Evolutionary conservation across 2,113 vertebrate genomes (phyloP), one percentile per base, ranked within the genome.

Genomic region (Dasyornis broadbenti): DNA sequence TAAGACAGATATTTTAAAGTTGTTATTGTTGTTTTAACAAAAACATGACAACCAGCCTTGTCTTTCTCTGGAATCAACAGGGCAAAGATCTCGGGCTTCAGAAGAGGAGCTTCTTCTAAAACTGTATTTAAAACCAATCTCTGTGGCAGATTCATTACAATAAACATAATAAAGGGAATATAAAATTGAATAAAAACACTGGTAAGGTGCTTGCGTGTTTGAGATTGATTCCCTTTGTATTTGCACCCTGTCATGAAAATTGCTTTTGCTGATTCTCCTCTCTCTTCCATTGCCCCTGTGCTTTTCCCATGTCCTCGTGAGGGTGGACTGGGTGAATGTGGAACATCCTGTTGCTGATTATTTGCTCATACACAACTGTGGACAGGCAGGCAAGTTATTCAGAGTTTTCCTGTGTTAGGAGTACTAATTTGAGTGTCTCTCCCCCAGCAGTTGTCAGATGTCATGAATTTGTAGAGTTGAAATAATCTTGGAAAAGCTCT

Each of bases 291-390:
- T 54, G 15, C 6, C 27, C 15, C 37, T 26, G 11, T 75, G 22
- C 21, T 81, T 64, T 66, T 61, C 5, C 76, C 17, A 14, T 6
- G 24, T 47, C 39, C 21, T 71, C 52, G 33, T 31, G 28, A 70
- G 45, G 28, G 15, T n/a, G 22, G 17, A 35, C 16, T 15, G 15
- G 5, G 4, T 30, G 31, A 61, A 65, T 5, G 11, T 12, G 44
- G 20, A 68, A 10, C 8, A 64, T 18, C 20, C 2, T 0, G 0
- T 21, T 76, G 37, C 28, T 5, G 2, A 40, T 40, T 27, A 22
- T 6, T 69, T 42, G 13, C 21, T 40, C 40, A 23, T 19, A 15
- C 17, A 39, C 5, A 69, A 10, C 12, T 21, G 6, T 13, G 45
- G 72, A 60, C 27, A 72, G 17, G 60, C 4, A 61, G 49, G 17